phyloP scores from a whole-genome alignment of 2,797 vertebrate species.

The Limnodromus scolopaceus region DNA sequence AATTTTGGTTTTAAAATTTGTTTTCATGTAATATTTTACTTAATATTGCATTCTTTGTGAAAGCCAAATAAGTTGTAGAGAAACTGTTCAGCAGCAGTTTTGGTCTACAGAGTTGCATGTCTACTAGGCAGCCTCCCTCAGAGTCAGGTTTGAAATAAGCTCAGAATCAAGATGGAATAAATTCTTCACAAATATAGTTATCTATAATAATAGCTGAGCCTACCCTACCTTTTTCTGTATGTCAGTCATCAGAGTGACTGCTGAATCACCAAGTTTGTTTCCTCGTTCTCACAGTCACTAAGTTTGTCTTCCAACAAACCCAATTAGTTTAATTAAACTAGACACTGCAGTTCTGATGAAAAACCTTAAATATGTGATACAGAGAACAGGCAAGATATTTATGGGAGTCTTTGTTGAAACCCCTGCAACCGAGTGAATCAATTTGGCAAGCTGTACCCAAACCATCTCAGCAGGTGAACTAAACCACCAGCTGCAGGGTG shows the following conservation, averaged over 20 bases:
- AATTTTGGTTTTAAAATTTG: background rate
- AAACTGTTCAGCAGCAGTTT: background rate
- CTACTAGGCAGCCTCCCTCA: background rate
- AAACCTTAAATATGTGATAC: background rate
- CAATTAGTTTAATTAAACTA: background rate
- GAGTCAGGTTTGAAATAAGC: background rate
- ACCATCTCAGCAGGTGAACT: background rate
- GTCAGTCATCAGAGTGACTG: background rate
- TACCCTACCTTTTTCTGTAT: background rate
- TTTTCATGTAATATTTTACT: background rate
- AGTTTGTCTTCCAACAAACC: background rate
- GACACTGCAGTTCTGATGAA: background rate
- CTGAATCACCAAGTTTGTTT: background rate
- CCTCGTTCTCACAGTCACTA: background rate
- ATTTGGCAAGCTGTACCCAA: background rate
- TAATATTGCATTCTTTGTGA: background rate
- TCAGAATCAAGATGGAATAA: background rate
- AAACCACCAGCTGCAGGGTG: background rate
- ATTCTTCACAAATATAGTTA: background rate
- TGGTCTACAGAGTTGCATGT: background rate
- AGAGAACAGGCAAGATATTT: background rate
- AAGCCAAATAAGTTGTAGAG: background rate
- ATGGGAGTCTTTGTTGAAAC: background rate
- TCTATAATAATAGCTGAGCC: background rate
- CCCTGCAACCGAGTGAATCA: background rate